Conservation (phyloP, 2,888 invertebrate species). For the Omphaloscelis lunosa region DNA sequence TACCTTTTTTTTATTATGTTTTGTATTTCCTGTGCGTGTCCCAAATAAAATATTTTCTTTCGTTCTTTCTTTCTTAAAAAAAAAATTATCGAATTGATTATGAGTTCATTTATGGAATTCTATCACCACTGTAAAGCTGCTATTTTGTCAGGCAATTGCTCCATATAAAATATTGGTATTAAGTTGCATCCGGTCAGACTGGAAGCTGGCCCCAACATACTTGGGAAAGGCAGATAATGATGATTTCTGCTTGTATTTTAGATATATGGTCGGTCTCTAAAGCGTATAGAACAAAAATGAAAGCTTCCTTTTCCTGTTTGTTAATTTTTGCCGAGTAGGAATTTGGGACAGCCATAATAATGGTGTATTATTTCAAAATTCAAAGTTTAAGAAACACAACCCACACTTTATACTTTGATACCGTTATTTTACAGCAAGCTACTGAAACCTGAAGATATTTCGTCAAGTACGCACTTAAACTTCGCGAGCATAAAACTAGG, state of each 20-base stretch:
- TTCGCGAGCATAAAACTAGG: conserved; percentile 40
- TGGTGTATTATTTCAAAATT: not conserved
- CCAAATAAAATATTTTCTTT: no score
- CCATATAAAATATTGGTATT: not conserved
- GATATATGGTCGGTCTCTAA: not conserved
- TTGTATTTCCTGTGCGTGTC: no score
- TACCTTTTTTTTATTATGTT: no score
- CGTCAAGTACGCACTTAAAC: conserved; percentile 37
- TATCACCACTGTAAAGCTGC: not conserved
- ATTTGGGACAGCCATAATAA: not conserved
- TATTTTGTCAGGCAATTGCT: not conserved
- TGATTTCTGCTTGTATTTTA: not conserved
- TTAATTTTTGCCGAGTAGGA: not conserved
- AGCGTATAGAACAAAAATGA: no score
- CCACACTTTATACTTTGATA: not conserved
- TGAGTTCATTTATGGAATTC: not conserved
- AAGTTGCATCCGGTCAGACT: not conserved
- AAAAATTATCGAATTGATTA: no score
- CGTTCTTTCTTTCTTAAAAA: no score
- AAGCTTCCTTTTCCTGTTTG: no score
- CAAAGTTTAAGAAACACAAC: not conserved
- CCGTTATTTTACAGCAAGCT: not conserved
- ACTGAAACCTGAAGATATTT: conserved; percentile 26
- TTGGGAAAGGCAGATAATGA: not conserved
- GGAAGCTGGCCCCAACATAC: not conserved